Evolutionary conservation across 2,113 vertebrate genomes (phyloP).

Genomic region (Hyla sarda): DNA sequence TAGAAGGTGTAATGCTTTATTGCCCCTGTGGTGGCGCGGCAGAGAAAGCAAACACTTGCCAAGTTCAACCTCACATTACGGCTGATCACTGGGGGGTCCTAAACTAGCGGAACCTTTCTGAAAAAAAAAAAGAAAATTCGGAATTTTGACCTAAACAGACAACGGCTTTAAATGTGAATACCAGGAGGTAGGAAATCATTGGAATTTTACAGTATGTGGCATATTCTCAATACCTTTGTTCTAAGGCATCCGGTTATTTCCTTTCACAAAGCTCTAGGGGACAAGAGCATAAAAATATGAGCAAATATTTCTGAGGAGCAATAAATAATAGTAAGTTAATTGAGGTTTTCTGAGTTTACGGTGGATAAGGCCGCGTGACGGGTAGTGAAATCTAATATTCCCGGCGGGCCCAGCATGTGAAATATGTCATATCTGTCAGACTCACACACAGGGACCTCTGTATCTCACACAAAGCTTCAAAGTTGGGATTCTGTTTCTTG

Average conservation of each 20-base stretch:
- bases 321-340: constrained; percentile 46
- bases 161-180: neutral
- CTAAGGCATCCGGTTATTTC: neutral
- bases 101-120: neutral
- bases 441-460: constrained; percentile 49
- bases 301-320: constrained; percentile 26
- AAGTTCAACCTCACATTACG: neutral
- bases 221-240: neutral
- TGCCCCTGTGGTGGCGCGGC: neutral
- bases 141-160: neutral
- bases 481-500: constrained; percentile 47
- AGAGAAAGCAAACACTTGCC: neutral
- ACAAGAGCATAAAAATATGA: neutral
- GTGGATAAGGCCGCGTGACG: constrained; percentile 43
- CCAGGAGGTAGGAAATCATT: neutral
- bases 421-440: constrained; percentile 56
- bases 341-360: constrained; percentile 48
- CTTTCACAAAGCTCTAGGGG: neutral
- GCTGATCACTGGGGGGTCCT: neutral
- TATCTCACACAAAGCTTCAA: constrained; percentile 60
- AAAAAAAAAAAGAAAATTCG: no score
- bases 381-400: constrained; percentile 46
- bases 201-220: neutral
- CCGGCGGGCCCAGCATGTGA: constrained; percentile 43
- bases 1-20: neutral